Evolutionary conservation across 1,140 invertebrate genomes (phyloP).

Genomic region (Leptonema lineaticorne): DNA sequence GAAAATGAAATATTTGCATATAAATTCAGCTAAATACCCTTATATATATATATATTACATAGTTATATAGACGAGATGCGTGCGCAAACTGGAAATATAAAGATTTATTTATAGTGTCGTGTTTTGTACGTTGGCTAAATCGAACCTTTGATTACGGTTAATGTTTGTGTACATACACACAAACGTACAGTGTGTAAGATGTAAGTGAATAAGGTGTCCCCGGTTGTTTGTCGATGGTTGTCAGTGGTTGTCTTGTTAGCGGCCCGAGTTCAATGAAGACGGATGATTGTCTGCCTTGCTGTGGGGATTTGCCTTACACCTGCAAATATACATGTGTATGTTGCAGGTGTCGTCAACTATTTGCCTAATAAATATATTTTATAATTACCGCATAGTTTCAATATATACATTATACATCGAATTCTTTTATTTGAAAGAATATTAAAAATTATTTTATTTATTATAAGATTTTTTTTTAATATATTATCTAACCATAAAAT

Average conservation of each 20-base stretch:
- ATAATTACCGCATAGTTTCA: too few relatives aligned
- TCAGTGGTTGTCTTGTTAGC: conserved; percentile 28
- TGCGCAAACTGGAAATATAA: neutral
- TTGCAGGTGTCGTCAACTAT: conserved; percentile 4
- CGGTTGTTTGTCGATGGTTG: conserved; percentile 27
- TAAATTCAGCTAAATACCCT: too few relatives aligned
- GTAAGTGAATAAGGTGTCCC: conserved; percentile 27
- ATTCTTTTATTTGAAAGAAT: too few relatives aligned
- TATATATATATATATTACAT: too few relatives aligned
- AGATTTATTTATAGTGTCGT: neutral
- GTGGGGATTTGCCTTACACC: conserved; percentile 8
- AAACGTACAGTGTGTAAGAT: neutral
- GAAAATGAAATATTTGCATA: too few relatives aligned
- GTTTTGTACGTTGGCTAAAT: neutral
- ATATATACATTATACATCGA: too few relatives aligned
- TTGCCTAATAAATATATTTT: too few relatives aligned
- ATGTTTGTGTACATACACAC: too few relatives aligned
- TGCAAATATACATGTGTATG: too few relatives aligned
- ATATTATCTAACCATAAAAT: too few relatives aligned
- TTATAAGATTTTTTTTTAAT: too few relatives aligned
- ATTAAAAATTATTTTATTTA: too few relatives aligned
- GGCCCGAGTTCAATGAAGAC: conserved; percentile 23
- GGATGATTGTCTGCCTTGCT: conserved; percentile 17
- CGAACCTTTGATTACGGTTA: conserved; percentile 3
- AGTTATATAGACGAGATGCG: neutral